Percentiles rank a stretch among this genome's conserved stretches.
These are phyloP conservation scores for Otus sunia DNA, from an alignment of 2,113 vertebrate species.

Conservation along the genomic window DNA sequence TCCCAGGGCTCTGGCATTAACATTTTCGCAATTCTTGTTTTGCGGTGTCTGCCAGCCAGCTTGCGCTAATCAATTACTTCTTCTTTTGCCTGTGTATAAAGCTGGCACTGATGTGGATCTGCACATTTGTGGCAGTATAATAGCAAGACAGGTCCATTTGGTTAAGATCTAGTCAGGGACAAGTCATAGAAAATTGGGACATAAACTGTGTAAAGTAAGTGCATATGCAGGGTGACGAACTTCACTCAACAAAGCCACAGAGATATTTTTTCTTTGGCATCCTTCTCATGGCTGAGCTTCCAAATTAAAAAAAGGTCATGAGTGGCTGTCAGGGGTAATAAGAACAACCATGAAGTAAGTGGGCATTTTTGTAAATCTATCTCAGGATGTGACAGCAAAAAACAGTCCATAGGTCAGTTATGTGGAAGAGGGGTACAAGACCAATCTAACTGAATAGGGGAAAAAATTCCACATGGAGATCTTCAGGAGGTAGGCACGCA, in stretches of 20 bases:
- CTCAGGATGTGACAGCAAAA: neutral
- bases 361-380: rapidly evolving
- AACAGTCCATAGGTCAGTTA: neutral
- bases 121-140: neutral
- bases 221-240: neutral
- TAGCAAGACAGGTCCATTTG: neutral
- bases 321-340: neutral
- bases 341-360: neutral
- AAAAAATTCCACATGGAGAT: neutral
- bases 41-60: neutral
- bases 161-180: neutral
- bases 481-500: neutral
- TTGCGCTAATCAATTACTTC: neutral
- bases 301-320: neutral
- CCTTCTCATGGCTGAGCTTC: neutral
- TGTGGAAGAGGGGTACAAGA: neutral
- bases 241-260: neutral
- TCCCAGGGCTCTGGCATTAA: neutral
- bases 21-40: neutral
- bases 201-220: neutral
- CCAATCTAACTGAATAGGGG: neutral
- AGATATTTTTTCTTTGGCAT: neutral
- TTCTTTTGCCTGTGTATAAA: neutral
- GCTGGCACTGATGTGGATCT: neutral
- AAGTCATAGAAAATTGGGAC: neutral